Base-by-base conservation (phyloP, 1,140 invertebrate genomes). In the Drosophila persimilis region DNA sequence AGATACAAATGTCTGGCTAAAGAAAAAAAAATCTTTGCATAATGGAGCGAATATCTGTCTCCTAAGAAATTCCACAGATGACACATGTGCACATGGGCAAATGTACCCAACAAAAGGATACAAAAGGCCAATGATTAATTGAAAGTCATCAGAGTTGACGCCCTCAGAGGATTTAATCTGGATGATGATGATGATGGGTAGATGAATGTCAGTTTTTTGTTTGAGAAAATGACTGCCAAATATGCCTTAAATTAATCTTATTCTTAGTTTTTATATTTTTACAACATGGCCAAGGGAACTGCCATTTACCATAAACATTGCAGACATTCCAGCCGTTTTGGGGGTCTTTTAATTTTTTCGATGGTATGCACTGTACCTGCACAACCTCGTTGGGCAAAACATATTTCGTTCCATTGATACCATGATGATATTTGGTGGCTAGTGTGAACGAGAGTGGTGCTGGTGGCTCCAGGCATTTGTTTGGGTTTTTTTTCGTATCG, bases 41-140 rank as follows among this genome's bases (percentile, higher is more conserved):
- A 64, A 78, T 74, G 70, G 51, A 69, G 70, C 70, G 39, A 41
- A 46, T 45, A 15, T 43, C 26, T 52, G 17, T 31, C 54, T 41
- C 24, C 41, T 24, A 50, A 45, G 51, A 47, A 55, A 76, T 74
- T 61, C 56, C 52, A 17, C 57, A 65, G 65, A 67, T 69, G 63
- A 60, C 73, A 61, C 62, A 75, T 60, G 72, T 76, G 54, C 41
- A 46, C 47, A 20, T 20, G 20, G 41, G 56, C 60, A 70, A 80
- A 76, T 43, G 58, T 63, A 31, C 52, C 47, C 44, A 48, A 78
- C 55, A 65, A 72, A 72, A 51, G 74, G 56, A 54, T 60, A 52
- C 65, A 20, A 44, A 50, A 63, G 47, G 43, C 55, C 11, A 70
- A 70, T 59, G 66, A 80, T 76, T 80, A 80, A 80, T 80, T 66